Evolutionary conservation across 2,888 invertebrate species (phyloP).

Genomic region (Alloplasta piceator): DNA sequence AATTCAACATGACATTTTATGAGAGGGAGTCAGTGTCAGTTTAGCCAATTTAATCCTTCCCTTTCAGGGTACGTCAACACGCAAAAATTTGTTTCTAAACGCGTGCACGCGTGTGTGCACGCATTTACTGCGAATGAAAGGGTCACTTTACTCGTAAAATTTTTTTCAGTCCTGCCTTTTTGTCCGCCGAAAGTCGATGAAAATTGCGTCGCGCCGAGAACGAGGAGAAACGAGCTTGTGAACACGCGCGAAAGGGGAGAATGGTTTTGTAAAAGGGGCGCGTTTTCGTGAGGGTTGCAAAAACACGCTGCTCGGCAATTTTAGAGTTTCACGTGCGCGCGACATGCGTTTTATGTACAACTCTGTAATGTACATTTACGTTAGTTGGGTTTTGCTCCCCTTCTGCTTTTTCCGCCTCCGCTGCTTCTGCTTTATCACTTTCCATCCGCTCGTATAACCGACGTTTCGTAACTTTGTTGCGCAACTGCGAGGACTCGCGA

Average conservation of each 20-base stretch:
- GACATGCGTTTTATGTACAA: not conserved
- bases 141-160: no score
- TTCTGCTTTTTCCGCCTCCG: not conserved
- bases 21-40: constrained; percentile 45
- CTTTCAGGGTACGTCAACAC: not conserved
- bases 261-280: not conserved
- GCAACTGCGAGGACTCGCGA: not conserved
- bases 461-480: constrained; percentile 33
- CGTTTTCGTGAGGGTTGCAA: not conserved
- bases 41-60: constrained; percentile 50
- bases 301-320: constrained; percentile 33
- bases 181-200: no score
- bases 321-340: constrained; percentile 16
- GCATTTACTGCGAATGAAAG: not conserved
- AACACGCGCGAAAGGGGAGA: constrained; percentile 8
- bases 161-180: no score
- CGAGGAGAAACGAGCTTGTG: not conserved
- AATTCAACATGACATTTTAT: constrained; percentile 33
- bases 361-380: not conserved
- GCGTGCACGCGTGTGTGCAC: not conserved
- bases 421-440: constrained; percentile 7
- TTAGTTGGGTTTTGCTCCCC: not conserved
- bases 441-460: constrained; percentile 7
- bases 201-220: not conserved
- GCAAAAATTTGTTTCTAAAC: constrained; percentile 26